Base-by-base conservation (phyloP, 2,888 invertebrate species). In the Carcina quercana region DNA sequence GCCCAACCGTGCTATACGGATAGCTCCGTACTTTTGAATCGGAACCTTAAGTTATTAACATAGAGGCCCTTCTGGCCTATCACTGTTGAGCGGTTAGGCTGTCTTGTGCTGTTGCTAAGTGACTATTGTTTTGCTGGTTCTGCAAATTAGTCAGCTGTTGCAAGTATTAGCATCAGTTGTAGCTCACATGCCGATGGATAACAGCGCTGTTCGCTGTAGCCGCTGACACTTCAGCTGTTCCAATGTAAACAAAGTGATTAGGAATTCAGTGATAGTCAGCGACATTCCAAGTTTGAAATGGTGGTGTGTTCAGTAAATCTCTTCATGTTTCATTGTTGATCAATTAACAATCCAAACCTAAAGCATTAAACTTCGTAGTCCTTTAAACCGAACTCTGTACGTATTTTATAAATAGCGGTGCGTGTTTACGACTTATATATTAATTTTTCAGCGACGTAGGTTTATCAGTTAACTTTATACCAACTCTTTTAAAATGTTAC, bases 71-170 rank as follows among this genome's bases (percentile, higher is more conserved):
- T 65, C 47, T 72, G 35, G 60, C 22, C 35, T 61, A 44, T 47
- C 45, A 35, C 40, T 42, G 40, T 32, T 15, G 42, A 53, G 50
- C 38, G 30, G 40, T 64, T 69, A 38, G 37, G 64, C 30, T 45
- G 42, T 61, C 54, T 30, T 34, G 39, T 43, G 32, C 41, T 43
- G 39, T 30, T 36, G 38, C 35, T 35, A 35, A 33, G 39, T 34
- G 37, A 57, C 61, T 65, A 50, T 71, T 79, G 74, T 79, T 78
- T 75, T 75, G 76, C 64, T 71, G 53, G 65, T 60, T 49, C 58
- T 67, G 73, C 69, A 75, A 75, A 72, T 73, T 70, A 67, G 73
- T 74, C 80, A 82, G 80, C 79, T 80, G 79, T 74, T 74, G 59
- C 57, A 20, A 20, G 51, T 53, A 42, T 45, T 53, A n/a, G 57